phyloP scores from a whole-genome alignment of 2,888 invertebrate genomes.

The Pyrocoelia pectoralis region DNA sequence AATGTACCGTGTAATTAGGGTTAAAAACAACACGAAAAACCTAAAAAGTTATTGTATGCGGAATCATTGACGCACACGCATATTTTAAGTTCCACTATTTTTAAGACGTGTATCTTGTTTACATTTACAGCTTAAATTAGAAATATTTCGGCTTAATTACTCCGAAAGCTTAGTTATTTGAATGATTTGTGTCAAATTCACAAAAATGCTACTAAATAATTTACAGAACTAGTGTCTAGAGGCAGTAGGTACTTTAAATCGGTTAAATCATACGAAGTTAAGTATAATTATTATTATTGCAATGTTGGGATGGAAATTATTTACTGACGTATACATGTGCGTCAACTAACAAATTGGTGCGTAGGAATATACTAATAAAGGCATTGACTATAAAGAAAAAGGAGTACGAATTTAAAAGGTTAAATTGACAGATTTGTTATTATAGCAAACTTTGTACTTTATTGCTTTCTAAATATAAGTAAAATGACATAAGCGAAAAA shows the following conservation, averaged over 20 bases:
- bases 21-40: background rate
- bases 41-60: background rate
- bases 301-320: slow-evolving; percentile 22
- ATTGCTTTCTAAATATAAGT: no score
- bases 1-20: background rate
- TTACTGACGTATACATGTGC: slow-evolving; percentile 23
- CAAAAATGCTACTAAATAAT: no score
- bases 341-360: slow-evolving; percentile 23
- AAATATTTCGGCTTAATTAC: background rate
- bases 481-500: no score
- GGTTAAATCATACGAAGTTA: no score
- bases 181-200: background rate
- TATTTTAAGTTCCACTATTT: slow-evolving; percentile 9
- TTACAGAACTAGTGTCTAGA: background rate
- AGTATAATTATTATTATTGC: slow-evolving; percentile 10
- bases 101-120: background rate
- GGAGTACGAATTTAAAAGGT: background rate
- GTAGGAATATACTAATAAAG: slow-evolving; percentile 22
- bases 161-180: background rate
- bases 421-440: background rate
- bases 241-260: background rate
- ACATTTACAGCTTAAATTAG: background rate
- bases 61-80: slow-evolving; percentile 6
- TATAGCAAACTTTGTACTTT: no score
- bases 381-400: background rate